Base-by-base conservation (phyloP, 2,888 invertebrate species). In the Lithosia quadra region DNA sequence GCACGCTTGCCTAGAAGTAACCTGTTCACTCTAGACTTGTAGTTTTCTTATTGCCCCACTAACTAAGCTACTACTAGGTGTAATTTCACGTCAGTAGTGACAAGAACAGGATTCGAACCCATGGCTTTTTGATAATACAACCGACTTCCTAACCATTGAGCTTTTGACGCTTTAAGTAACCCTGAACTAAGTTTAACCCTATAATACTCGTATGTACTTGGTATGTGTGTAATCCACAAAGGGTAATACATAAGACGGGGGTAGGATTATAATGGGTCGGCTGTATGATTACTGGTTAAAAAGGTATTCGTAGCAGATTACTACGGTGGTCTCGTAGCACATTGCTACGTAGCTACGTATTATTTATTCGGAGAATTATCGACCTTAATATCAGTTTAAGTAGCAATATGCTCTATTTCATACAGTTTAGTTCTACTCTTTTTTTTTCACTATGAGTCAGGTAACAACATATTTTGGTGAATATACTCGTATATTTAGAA, bases 271-370 rank as follows among this genome's bases (percentile, higher is more conserved):
- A 43, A 18, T 5, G 49, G n/a, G 49, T 49, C n/a, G 49, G n/a
- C 49, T n/a, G 49, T 49, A n/a, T 49, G 49, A 49, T 49, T 49
- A 49, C 49, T 49, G n/a, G 49, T 49, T 49, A n/a, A 7, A 49
- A 49, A n/a, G 43, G 43, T 43, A 43, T n/a, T 49, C 49, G 49
- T 49, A 49, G 49, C 49, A 49, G 8, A n/a, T 49, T 49, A n/a
- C n/a, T 49, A 49, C 49, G 49, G 9, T 9, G 43, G 18, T 43
- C 43, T n/a, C 18, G 49, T 49, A 49, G 49, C 49, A 49, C 49
- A 49, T 49, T 49, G 49, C 49, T 49, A 49, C 49, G 49, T 43
- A 49, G n/a, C 49, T 49, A 49, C 49, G 49, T 0, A 49, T 49
- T 4, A 43, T 43, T 49, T 49, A 2, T 8, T 49, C 18, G 49